Percentiles rank a stretch among this genome's conserved stretches.
Conservation (phyloP, 2,113 vertebrate species). For the Chrysochloris asiatica region DNA sequence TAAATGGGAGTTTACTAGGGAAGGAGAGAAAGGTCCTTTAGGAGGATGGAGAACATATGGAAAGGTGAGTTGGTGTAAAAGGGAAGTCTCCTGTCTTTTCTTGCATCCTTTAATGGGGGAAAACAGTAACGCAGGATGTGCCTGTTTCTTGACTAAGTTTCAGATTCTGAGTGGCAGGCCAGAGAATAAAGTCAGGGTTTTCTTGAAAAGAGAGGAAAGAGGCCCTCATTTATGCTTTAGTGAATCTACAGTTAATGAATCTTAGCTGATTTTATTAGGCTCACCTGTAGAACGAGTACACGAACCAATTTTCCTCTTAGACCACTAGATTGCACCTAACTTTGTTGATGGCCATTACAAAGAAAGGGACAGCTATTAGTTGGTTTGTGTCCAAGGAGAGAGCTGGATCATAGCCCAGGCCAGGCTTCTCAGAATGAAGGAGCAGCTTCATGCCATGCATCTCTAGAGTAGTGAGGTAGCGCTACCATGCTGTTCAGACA, state of each 20-base stretch:
- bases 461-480: slow-evolving; percentile 8
- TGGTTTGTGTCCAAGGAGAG: slow-evolving; percentile 60
- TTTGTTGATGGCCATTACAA: slow-evolving; percentile 66
- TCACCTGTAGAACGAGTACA: slow-evolving; percentile 38
- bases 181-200: not conserved
- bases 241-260: not conserved
- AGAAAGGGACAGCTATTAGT: slow-evolving; percentile 65
- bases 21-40: not conserved
- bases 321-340: slow-evolving; percentile 54
- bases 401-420: slow-evolving; percentile 69
- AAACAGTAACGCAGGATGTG: not conserved
- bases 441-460: slow-evolving; percentile 43
- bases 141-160: not conserved
- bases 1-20: not conserved
- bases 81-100: not conserved
- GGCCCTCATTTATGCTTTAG: not conserved
- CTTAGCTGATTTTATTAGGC: not conserved
- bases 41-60: not conserved
- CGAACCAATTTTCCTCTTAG: slow-evolving; percentile 43
- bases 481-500: not conserved
- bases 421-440: slow-evolving; percentile 55
- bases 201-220: not conserved
- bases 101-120: not conserved
- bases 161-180: not conserved
- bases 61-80: not conserved